phyloP scores from a whole-genome alignment of 2,888 invertebrate genomes.

The Unio delphinus region DNA sequence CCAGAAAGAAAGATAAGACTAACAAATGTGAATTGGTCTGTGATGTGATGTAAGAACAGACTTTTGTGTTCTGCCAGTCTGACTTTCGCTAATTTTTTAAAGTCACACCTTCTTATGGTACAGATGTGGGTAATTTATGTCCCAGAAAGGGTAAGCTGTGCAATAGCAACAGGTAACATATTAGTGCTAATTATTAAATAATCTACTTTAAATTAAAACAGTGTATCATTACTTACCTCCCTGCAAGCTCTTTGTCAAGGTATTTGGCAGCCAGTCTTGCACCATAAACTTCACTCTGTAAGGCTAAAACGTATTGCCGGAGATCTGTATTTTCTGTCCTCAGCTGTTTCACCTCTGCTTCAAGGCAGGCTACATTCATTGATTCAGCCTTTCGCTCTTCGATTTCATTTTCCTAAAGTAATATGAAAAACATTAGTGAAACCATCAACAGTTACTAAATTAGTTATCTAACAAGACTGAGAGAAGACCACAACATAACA shows the following conservation, averaged over 20 bases:
- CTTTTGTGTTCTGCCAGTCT: too few species aligned
- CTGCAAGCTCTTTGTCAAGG: slow-evolving; percentile 86
- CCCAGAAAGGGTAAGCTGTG: too few species aligned
- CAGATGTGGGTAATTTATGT: too few species aligned
- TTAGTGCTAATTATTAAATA: too few species aligned
- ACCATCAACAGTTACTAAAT: neutral
- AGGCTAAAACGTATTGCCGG: slow-evolving; percentile 80
- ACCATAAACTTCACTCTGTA: slow-evolving; percentile 86
- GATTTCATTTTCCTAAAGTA: slow-evolving; percentile 73
- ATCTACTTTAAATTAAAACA: too few species aligned
- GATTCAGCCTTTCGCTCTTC: slow-evolving; percentile 65
- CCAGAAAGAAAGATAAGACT: too few species aligned
- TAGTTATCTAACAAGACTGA: too few species aligned
- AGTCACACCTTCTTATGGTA: too few species aligned
- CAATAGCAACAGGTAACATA: neutral
- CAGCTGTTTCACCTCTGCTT: slow-evolving; percentile 72
- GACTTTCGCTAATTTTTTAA: too few species aligned
- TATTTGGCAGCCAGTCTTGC: slow-evolving; percentile 89
- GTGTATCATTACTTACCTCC: slow-evolving; percentile 69
- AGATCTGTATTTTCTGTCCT: slow-evolving; percentile 81
- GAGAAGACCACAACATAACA: too few species aligned
- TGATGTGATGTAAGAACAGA: too few species aligned
- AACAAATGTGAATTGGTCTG: too few species aligned
- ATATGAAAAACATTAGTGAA: neutral
- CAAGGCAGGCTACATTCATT: slow-evolving; percentile 72